Base-by-base conservation (phyloP, 2,888 invertebrate genomes). In the Euzophera pinguis region DNA sequence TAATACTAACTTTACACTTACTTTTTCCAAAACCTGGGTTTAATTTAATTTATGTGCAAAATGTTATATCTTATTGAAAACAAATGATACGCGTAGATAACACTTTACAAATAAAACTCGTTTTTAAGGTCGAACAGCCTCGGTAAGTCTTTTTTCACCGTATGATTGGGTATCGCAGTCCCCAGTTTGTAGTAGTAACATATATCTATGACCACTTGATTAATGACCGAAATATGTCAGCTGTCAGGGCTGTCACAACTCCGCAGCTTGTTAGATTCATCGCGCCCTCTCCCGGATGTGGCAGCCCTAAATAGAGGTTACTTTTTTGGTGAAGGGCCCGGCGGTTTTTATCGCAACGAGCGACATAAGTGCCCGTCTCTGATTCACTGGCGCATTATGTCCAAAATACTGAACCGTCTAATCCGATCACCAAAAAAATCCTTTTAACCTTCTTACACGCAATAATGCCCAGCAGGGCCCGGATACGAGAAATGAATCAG, bases 161-260 rank as follows among this genome's bases (percentile, higher is more conserved):
- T 55, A 59, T 62, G 67, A 73, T 71, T 64, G 69, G 64, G 59
- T 65, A 59, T 61, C 63, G 63, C 68, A 66, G 67, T 69, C 68
- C 65, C 69, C 65, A 60, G 65, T 63, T 67, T 69, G 72, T 71
- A 76, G 68, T 65, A 69, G 71, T 69, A 71, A 75, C 77, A 74
- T 81, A 76, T 75, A 81, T 81, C 80, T 75, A 76, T 78, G 80
- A 75, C 76, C 73, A 66, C 65, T 72, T 84, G 87, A 89, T 87
- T 84, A 88, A 89, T 85, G 86, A 78, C 74, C 69, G 71, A 80
- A 78, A 88, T 90, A 85, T 85, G 84, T 89, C 89, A 86, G 76
- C 83, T 82, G 88, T 86, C 88, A 73, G 72, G 79, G 74, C 79
- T 85, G 87, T 87, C 88, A 88, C 89, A 88, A 87, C 85, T 81